Evolutionary conservation across 2,113 vertebrate genomes (phyloP), one percentile per base, ranked within the genome.

Genomic region (Acanthochromis polyacanthus): DNA sequence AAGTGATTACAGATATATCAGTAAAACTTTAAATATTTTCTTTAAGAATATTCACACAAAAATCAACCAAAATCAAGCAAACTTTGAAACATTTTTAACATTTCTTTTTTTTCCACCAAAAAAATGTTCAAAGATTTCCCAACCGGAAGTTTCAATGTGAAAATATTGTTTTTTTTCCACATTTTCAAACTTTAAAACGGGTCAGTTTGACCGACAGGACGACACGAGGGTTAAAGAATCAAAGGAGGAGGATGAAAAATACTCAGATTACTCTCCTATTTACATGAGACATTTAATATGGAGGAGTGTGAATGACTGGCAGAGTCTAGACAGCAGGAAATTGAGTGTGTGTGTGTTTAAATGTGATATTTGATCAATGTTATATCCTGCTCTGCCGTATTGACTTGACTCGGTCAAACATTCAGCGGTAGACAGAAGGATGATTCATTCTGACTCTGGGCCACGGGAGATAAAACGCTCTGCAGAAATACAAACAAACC

Each of bases 281-380:
- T 45, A 52, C 79, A 59, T 72, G 40, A 52, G 40, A 56, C 60
- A 78, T 57, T 65, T 48, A 64, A 45, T 73, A 88, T 53, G 25
- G 50, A 75, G 56, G 60, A 65, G 5, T 53, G 60, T 22, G 55
- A 0, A 4, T 59, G 48, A 84, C 12, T 70, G 68, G 76, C 57
- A 17, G 72, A 76, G 51, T 20, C 30, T 0, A 75, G 65, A 84
- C 71, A 62, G 22, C 71, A 81, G 81, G 81, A 89, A 71, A 87
- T 80, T 82, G 40, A 25, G 25, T 65, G 51, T 64, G 38, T 32
- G 63, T 66, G 5, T 63, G 32, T 50, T 23, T 3, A 3, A 55
- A 60, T 73, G 22, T 66, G 50, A 82, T 82, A 72, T 69, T 43
- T 66, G 43, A n/a, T 71, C 19, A 45, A 14, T 73, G 20, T 45